Evolutionary conservation across 92 coral and sea anemone genomes (phyloP), one percentile per base, ranked within the genome.

Genomic region (Chrysogorgia sp.): DNA sequence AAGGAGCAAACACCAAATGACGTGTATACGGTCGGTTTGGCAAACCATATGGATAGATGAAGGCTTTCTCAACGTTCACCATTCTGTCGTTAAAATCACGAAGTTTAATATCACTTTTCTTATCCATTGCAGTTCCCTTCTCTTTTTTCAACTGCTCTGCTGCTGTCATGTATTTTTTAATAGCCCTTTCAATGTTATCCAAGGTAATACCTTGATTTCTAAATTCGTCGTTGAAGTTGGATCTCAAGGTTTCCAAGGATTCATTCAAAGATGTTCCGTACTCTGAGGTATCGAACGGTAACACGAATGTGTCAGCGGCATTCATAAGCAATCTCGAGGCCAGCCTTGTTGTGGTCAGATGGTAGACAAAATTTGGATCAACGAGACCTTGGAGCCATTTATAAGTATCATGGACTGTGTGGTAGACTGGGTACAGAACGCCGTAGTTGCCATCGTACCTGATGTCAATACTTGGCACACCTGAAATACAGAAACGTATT

Each of bases 401-500:
- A 72, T 90, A 92, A 3, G 97, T 92, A 53, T 92, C 97, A 55
- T 92, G 94, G 9, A 86, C 90, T 6, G 97, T 67, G 68, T 92
- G 97, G 29, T 90, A 90, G 62, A 92, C 91, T 40, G 97, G 94
- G 34, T 82, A 79, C 26, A 71, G 76, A 22, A 71, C 79, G n/a
- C n/a, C n/a, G n/a, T n/a, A n/a, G 13, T 65, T 66, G 80, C 52
- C 75, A 31, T n/a, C 34, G 57, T 92, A 92, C 1, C 63, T 55
- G 34, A 91, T 30, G 47, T 86, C 91, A 21, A 92, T 34, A 47
- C 82, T 57, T 10, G 97, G 93, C 1, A 91, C 91, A 1, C 97
- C 97, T 65, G 30, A 1, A n/a, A n/a, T n/a, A n/a, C n/a, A n/a
- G n/a, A n/a, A n/a, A n/a, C n/a, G n/a, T n/a, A n/a, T n/a, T n/a